phyloP scores from a whole-genome alignment of 2,797 vertebrate species.

The Megalops cyprinoides region DNA sequence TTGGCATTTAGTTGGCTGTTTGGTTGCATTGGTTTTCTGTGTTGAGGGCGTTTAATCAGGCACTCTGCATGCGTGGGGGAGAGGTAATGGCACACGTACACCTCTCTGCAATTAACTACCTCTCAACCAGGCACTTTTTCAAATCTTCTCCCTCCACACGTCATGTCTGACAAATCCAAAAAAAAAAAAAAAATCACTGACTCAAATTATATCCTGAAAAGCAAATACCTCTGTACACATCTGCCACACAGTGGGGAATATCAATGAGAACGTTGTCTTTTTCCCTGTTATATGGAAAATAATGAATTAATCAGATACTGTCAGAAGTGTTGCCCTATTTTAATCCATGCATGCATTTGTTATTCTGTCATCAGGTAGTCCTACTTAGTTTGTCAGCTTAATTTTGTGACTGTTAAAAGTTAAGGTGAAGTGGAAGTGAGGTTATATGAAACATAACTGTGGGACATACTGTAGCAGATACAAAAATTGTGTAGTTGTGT shows the following conservation, averaged over 20 bases:
- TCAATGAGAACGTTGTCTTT: slow-evolving; percentile 22
- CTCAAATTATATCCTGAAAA: slow-evolving; percentile 31
- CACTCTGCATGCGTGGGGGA: slow-evolving; percentile 36
- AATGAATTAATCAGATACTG: slow-evolving; percentile 19
- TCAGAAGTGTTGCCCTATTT: neutral
- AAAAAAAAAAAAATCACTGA: neutral
- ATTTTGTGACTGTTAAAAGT: neutral
- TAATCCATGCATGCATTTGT: slow-evolving; percentile 12
- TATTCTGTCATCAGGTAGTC: slow-evolving; percentile 46
- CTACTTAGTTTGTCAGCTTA: slow-evolving; percentile 49
- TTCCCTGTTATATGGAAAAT: neutral
- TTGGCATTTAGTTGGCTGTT: slow-evolving; percentile 25
- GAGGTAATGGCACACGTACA: slow-evolving; percentile 40
- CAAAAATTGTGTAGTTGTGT: neutral
- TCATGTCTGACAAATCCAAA: slow-evolving; percentile 16
- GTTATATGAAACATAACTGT: neutral
- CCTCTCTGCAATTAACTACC: slow-evolving; percentile 33
- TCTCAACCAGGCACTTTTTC: slow-evolving; percentile 27
- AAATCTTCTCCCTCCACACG: slow-evolving; percentile 31
- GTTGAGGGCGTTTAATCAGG: slow-evolving; percentile 51
- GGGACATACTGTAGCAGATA: neutral
- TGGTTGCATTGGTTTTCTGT: slow-evolving; percentile 39
- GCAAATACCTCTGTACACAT: slow-evolving; percentile 20
- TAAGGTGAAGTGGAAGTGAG: neutral
- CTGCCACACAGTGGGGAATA: slow-evolving; percentile 11